Evolutionary conservation across 1,140 invertebrate genomes (phyloP), one percentile per base, ranked within the genome.

Genomic region (Eupristina koningsbergeri): DNA sequence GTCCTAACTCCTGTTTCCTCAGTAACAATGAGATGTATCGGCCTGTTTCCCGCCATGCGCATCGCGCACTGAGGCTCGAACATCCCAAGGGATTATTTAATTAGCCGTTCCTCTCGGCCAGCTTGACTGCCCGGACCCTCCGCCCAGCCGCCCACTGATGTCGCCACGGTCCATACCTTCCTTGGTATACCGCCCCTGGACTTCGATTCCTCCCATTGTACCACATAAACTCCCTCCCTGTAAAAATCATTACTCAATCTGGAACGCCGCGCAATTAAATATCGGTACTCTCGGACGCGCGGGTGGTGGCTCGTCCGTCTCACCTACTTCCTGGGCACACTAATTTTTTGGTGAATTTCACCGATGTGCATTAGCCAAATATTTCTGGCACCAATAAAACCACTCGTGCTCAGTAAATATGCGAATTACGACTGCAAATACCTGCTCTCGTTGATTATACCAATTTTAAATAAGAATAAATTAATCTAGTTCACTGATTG

Each of bases 11-110:
- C 91, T 92, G 91, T 92, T 92, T 89, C 88, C 90, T 89, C 89
- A 91, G 91, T 92, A 92, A 91, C 90, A 90, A 92, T 91, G 90
- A 91, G 90, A 91, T 92, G 91, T 92, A 92, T 91, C 91, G 89
- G 89, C 89, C 91, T 91, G 90, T 91, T 91, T 88, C 64, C 47
- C 87, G 85, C 87, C 87, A 86, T 87, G 87, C 88, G 84, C 74
- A 34, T 79, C 86, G 86, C 87, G 86, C 87, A 53, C 47, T 19
- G 64, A 58, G 50, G 8, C 19, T 19, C 86, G 86, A 88, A 85
- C 87, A 84, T 90, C 87, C 84, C 85, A 85, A 87, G 88, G 89
- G 90, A 92, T 92, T 92, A 90, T 92, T 92, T 92, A 92, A 92
- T 92, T 92, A 92, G 90, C 88, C 86, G 84, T 87, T 88, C 39